phyloP scores from a whole-genome alignment of 2,888 invertebrate species.

The Chaetogeoica ovagalla region DNA sequence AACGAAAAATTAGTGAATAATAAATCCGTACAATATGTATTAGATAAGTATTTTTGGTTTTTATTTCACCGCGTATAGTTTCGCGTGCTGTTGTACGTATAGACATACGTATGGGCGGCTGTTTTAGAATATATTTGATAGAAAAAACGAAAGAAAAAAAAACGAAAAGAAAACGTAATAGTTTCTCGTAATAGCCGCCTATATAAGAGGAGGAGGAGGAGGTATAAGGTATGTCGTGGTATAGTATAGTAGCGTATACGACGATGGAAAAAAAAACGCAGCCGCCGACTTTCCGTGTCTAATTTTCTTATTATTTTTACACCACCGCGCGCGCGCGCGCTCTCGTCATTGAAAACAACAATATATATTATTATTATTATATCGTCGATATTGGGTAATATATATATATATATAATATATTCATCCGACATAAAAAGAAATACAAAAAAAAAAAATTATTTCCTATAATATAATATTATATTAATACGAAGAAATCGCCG shows the following conservation, averaged over 20 bases:
- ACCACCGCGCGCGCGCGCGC: slow-evolving; percentile 7
- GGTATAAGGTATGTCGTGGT: too few species aligned
- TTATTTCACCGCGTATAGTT: too few species aligned
- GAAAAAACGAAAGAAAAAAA: background rate
- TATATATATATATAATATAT: slow-evolving; percentile 16
- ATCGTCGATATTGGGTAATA: background rate
- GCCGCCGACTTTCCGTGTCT: slow-evolving; percentile 39
- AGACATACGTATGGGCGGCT: background rate
- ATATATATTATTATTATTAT: background rate
- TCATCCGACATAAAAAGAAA: too few species aligned
- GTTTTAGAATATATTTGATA: slow-evolving; percentile 18
- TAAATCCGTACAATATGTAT: too few species aligned
- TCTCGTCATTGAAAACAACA: slow-evolving; percentile 26
- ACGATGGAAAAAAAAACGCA: slow-evolving; percentile 14
- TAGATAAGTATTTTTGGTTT: too few species aligned
- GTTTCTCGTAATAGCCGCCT: slow-evolving; percentile 16
- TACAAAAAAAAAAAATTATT: too few species aligned
- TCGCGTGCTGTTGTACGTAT: background rate
- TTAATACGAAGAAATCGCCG: too few species aligned
- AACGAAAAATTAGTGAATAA: too few species aligned
- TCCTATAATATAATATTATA: too few species aligned
- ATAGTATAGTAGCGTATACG: too few species aligned
- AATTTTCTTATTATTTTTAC: slow-evolving; percentile 50
- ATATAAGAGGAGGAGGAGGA: too few species aligned
- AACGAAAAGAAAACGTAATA: slow-evolving; percentile 23